Conservation (phyloP, 2,113 vertebrate species). For the Nesoenas mayeri region DNA sequence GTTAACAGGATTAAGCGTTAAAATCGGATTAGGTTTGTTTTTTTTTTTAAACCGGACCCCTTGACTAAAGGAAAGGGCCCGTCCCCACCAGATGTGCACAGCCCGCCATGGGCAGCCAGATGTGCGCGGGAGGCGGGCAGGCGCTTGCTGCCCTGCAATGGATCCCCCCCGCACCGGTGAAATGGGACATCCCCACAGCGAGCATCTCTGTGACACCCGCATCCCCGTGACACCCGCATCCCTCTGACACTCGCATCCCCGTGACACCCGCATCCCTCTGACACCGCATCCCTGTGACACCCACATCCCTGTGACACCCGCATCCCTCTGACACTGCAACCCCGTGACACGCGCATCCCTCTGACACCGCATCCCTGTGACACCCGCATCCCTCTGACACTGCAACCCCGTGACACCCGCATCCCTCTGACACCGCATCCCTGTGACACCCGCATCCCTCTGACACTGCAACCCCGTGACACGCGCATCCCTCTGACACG, state of each 20-base stretch:
- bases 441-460: no score
- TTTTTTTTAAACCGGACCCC: constrained; percentile 15
- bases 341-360: no score
- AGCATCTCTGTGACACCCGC: background rate
- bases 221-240: no score
- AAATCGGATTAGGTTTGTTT: constrained; percentile 56
- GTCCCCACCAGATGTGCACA: constrained; percentile 12
- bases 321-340: background rate
- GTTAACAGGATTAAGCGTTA: constrained; percentile 68
- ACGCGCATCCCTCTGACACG: background rate
- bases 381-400: no score
- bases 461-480: background rate
- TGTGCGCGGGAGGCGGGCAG: background rate
- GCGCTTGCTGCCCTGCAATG: fast-evolving
- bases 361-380: no score
- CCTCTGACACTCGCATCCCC: no score
- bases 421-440: background rate
- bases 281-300: background rate
- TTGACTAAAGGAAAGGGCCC: background rate
- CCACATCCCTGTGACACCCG: background rate
- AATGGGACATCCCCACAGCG: fast-evolving
- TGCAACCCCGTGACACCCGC: background rate
- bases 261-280: no score
- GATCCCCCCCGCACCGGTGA: background rate
- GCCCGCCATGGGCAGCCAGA: background rate